These are phyloP conservation scores for Burhinus oedicnemus DNA, from an alignment of 2,113 vertebrate species.

Conservation along the genomic window DNA sequence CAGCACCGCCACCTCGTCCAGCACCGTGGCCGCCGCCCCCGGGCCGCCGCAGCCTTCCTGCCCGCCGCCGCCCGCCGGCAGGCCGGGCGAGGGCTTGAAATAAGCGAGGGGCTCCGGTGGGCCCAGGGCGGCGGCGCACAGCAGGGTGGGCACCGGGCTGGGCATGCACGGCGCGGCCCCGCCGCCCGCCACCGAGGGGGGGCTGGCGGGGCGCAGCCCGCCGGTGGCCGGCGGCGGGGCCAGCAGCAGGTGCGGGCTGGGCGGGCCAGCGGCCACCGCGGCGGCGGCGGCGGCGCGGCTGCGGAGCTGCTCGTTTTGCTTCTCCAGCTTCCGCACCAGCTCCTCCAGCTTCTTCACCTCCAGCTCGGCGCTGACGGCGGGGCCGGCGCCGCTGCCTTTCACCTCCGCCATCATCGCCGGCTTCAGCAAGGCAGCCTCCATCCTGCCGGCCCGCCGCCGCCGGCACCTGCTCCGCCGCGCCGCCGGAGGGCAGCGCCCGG, in stretches of 20 bases:
- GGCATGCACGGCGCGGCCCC: conserved; percentile 64
- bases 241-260: conserved; percentile 48
- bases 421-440: conserved; percentile 78
- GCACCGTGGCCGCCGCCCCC: conserved; percentile 63
- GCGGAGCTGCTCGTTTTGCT: conserved; percentile 92
- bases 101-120: conserved; percentile 82
- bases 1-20: conserved; percentile 91
- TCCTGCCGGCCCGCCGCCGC: neutral
- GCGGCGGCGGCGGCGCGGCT: conserved; percentile 79
- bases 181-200: neutral
- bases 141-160: conserved; percentile 74
- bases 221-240: conserved; percentile 20
- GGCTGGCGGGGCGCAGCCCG: conserved; percentile 60
- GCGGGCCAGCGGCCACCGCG: conserved; percentile 67
- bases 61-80: conserved; percentile 32
- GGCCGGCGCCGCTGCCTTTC: conserved; percentile 76
- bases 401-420: conserved; percentile 80
- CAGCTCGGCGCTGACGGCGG: conserved; percentile 86
- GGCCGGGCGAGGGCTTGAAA: conserved; percentile 77
- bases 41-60: conserved; percentile 4
- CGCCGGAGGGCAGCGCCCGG: neutral
- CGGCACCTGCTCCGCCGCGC: neutral
- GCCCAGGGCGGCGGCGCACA: conserved; percentile 64
- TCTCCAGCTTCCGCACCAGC: conserved; percentile 91
- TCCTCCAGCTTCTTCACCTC: conserved; percentile 96